A percentile compares a stretch with the other conserved stretches of the same genome.
These are phyloP conservation scores for Dexiosoma caninum DNA, from an alignment of 2,888 invertebrate genomes.

Conservation along the genomic window DNA sequence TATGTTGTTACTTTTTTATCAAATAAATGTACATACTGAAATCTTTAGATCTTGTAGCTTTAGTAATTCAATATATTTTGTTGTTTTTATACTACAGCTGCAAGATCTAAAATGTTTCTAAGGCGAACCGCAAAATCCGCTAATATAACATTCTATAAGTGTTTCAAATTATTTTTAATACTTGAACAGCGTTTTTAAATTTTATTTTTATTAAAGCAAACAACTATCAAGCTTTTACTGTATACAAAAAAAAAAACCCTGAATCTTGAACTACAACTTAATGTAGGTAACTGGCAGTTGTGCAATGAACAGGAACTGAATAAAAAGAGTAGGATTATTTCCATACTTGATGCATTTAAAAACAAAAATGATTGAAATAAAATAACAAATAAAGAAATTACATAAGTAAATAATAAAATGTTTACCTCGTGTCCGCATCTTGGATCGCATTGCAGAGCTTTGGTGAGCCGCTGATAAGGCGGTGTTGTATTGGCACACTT, in stretches of 20 bases:
- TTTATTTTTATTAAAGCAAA: neutral
- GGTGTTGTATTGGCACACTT: constrained; percentile 76
- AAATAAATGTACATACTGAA: no score
- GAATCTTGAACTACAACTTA: constrained; percentile 48
- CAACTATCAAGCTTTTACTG: neutral
- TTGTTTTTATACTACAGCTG: no score
- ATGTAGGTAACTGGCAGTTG: neutral
- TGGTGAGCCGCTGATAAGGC: constrained; percentile 79
- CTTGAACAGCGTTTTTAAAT: no score
- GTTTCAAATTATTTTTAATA: no score
- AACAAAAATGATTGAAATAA: neutral
- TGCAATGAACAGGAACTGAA: constrained; percentile 4
- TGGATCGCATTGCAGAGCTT: constrained; percentile 80
- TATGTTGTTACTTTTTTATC: no score
- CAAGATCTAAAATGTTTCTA: no score
- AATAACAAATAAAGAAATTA: constrained; percentile 1
- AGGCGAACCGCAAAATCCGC: no score
- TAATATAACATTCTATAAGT: no score
- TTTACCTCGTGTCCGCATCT: constrained; percentile 79
- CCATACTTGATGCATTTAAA: neutral
- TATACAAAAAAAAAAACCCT: neutral
- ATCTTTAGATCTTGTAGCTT: no score
- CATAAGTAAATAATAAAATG: constrained; percentile 25
- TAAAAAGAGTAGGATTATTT: neutral
- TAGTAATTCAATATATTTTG: no score